Evolutionary conservation across 2,113 vertebrate species (phyloP).

Genomic region (Saccopteryx bilineata): DNA sequence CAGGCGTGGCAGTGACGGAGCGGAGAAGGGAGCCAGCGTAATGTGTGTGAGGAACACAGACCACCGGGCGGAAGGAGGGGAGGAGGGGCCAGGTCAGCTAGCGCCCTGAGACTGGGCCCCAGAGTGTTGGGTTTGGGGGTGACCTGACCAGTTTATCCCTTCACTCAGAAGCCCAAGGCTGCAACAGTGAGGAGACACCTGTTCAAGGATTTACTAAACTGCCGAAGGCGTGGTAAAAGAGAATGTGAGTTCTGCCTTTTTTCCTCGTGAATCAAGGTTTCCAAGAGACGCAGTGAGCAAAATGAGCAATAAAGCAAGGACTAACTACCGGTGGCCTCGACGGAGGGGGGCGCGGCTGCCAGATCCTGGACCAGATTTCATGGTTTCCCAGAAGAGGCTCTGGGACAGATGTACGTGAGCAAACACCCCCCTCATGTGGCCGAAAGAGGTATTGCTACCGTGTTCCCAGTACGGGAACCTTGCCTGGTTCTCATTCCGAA

Average conservation of each 20-base stretch:
- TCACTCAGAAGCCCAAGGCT: neutral
- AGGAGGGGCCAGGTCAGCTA: neutral
- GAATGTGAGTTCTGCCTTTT: neutral
- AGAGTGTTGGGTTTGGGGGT: neutral
- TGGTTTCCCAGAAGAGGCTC: no score
- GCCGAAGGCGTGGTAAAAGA: neutral
- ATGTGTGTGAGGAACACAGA: neutral
- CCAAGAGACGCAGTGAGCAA: neutral
- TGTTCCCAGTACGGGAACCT: no score
- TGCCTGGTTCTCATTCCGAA: neutral
- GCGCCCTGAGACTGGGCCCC: neutral
- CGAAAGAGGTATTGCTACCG: neutral
- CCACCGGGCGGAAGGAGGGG: rapidly evolving
- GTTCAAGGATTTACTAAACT: neutral
- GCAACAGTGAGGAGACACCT: neutral
- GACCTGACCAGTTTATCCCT: neutral
- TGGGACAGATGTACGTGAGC: neutral
- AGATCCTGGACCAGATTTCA: neutral
- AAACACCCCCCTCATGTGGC: slow-evolving; percentile 64
- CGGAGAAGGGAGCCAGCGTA: neutral
- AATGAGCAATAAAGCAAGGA: neutral
- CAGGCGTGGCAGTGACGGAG: neutral
- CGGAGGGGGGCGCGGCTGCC: neutral
- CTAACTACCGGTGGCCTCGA: neutral
- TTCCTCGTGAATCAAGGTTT: neutral